phyloP scores from a whole-genome alignment of 2,113 vertebrate genomes.

The Catagonus wagneri region DNA sequence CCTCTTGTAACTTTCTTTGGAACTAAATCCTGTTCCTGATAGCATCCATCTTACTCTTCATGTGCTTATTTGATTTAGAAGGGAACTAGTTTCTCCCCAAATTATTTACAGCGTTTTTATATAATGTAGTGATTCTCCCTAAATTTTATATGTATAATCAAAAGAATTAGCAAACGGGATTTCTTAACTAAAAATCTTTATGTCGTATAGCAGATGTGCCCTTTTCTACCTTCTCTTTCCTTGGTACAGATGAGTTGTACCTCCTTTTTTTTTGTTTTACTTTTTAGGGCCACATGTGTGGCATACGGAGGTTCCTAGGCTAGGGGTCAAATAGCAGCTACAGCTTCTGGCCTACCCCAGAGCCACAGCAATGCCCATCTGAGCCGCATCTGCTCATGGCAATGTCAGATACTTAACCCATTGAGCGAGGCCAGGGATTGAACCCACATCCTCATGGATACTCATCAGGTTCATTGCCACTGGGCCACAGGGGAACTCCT shows the following conservation, averaged over 20 bases:
- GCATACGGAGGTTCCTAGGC: no score
- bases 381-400: no score
- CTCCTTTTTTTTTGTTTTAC: not conserved
- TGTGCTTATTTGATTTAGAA: not conserved
- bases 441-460: no score
- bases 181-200: not conserved
- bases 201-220: not conserved
- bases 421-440: no score
- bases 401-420: no score
- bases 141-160: not conserved
- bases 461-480: no score
- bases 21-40: not conserved
- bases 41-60: not conserved
- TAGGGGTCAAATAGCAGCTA: no score
- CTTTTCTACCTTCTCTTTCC: not conserved
- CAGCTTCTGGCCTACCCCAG: no score
- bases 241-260: not conserved
- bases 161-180: not conserved
- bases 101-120: not conserved
- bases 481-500: no score
- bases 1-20: not conserved
- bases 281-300: no score
- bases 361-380: no score
- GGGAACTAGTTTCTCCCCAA: not conserved
- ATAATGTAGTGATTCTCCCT: not conserved